Evolutionary conservation across 2,113 vertebrate species (phyloP).

Genomic region (Neopipo cinnamomea): DNA sequence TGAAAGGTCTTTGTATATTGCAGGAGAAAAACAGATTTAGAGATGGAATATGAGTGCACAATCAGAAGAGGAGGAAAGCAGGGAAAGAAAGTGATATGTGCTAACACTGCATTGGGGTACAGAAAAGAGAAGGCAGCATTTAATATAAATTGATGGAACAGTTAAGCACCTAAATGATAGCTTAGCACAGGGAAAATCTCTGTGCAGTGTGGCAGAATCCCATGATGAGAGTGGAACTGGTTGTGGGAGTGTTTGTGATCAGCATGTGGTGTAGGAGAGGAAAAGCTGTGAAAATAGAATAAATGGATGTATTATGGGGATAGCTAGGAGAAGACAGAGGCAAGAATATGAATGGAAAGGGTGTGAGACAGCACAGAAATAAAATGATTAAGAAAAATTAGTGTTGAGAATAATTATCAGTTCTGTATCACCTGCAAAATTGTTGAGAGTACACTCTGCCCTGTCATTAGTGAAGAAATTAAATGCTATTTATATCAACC

Average conservation of each 20-base stretch:
- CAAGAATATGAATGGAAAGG: not conserved
- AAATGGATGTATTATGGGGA: not conserved
- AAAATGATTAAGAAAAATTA: not conserved
- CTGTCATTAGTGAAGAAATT: not conserved
- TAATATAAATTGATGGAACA: not conserved
- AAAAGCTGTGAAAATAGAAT: not conserved
- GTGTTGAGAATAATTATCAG: not conserved
- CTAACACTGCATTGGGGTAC: not conserved
- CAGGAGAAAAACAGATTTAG: not conserved
- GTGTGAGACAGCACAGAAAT: not conserved
- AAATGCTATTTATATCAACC: not conserved
- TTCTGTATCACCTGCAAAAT: not conserved
- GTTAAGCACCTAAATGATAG: not conserved
- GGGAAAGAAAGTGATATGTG: rapidly evolving
- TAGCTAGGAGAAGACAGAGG: not conserved
- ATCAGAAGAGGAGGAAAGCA: not conserved
- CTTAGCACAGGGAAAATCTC: not conserved
- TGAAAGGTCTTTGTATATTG: not conserved
- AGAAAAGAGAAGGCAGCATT: not conserved
- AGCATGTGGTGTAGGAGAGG: not conserved
- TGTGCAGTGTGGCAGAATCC: not conserved
- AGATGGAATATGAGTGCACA: not conserved
- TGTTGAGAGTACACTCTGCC: not conserved
- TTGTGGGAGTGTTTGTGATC: not conserved
- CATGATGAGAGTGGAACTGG: not conserved